Evolutionary conservation across 1,140 invertebrate genomes (phyloP).

Genomic region (Popillia japonica): DNA sequence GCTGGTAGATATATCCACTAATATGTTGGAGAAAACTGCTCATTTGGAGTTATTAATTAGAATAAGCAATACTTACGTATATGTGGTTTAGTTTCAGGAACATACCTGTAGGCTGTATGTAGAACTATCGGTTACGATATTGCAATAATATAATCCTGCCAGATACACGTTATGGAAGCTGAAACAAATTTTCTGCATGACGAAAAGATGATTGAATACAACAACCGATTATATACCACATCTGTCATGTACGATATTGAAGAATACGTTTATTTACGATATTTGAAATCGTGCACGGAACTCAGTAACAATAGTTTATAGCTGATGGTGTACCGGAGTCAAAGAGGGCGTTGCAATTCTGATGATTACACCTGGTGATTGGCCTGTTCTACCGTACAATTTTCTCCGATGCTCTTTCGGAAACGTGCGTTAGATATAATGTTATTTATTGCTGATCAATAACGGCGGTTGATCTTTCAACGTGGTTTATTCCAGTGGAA

Average conservation of each 20-base stretch:
- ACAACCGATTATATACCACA: neutral
- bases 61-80: no score
- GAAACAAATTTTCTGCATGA: no score
- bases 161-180: no score
- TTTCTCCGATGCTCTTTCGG: neutral
- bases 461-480: neutral
- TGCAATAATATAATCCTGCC: no score
- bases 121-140: no score
- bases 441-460: neutral
- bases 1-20: neutral
- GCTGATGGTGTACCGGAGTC: neutral
- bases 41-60: no score
- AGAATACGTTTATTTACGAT: neutral
- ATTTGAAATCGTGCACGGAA: neutral
- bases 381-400: neutral
- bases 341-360: neutral
- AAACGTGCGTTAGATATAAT: neutral
- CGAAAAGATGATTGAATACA: neutral
- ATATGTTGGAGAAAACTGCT: no score
- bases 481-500: neutral
- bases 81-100: no score
- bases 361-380: neutral
- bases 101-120: no score
- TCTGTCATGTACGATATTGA: neutral
- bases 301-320: neutral